Evolutionary conservation across 2,797 vertebrate species (phyloP).

Genomic region (Todus mexicanus): DNA sequence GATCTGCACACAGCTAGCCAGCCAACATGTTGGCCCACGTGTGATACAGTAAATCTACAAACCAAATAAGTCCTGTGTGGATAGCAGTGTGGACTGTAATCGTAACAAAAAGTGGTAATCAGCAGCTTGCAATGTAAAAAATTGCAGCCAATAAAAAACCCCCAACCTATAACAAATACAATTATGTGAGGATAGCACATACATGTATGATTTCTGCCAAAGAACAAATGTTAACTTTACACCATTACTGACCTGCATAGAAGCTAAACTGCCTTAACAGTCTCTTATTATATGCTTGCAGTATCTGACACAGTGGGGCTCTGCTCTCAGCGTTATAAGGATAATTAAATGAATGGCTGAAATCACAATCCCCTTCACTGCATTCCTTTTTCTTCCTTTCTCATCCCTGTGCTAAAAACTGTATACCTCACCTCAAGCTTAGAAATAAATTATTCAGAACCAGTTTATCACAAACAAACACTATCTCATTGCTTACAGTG

Average conservation of each 20-base stretch:
- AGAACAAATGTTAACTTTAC: background rate
- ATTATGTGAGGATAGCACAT: background rate
- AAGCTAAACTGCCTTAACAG: background rate
- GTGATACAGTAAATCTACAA: background rate
- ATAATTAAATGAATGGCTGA: background rate
- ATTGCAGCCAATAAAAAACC: background rate
- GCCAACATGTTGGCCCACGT: rapidly evolving
- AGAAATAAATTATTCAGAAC: constrained; percentile 68
- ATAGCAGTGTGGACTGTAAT: background rate
- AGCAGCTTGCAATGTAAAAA: background rate
- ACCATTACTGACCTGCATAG: background rate
- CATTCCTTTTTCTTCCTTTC: background rate
- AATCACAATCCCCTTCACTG: background rate
- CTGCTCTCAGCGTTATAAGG: background rate
- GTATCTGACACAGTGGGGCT: background rate
- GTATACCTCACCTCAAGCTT: constrained; percentile 23
- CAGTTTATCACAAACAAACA: constrained; percentile 66
- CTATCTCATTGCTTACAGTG: constrained; percentile 48
- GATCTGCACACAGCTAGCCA: background rate
- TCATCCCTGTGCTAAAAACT: background rate
- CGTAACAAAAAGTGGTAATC: background rate
- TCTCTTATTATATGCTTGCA: background rate
- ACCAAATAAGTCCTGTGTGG: background rate
- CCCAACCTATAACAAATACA: background rate
- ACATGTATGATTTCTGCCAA: background rate